A percentile compares a stretch with the other conserved stretches of the same genome.
These are phyloP conservation scores for Ptychoptera albimana DNA, from an alignment of 2,888 invertebrate species.

Conservation along the genomic window DNA sequence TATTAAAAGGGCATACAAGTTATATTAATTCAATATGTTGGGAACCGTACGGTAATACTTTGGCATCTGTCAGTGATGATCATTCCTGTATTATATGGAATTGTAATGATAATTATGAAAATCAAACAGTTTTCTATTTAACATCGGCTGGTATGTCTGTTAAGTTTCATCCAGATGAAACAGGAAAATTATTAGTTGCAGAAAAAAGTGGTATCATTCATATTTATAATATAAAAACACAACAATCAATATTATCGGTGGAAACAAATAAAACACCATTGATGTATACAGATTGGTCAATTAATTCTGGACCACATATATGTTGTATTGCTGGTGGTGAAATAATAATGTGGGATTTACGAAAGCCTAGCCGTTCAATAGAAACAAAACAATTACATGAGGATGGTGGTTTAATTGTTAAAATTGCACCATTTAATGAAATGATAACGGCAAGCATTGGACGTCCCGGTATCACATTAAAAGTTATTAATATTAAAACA, in stretches of 20 bases:
- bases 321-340: slow-evolving; percentile 50
- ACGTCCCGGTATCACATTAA: slow-evolving; percentile 45
- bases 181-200: slow-evolving; percentile 53
- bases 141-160: slow-evolving; percentile 50
- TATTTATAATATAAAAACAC: slow-evolving; percentile 52
- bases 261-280: slow-evolving; percentile 43
- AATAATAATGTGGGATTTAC: slow-evolving; percentile 49
- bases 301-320: slow-evolving; percentile 29
- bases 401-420: slow-evolving; percentile 43
- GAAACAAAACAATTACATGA: slow-evolving; percentile 42
- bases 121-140: slow-evolving; percentile 41
- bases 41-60: slow-evolving; percentile 47
- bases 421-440: slow-evolving; percentile 45
- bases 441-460: slow-evolving; percentile 49
- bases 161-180: slow-evolving; percentile 53
- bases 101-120: slow-evolving; percentile 32
- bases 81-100: slow-evolving; percentile 56
- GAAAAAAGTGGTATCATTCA: slow-evolving; percentile 59
- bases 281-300: slow-evolving; percentile 54
- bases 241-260: slow-evolving; percentile 47
- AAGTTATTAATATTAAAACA: slow-evolving; percentile 42
- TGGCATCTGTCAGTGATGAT: slow-evolving; percentile 66
- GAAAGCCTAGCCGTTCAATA: slow-evolving; percentile 44
- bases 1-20: slow-evolving; percentile 41
- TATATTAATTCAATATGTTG: slow-evolving; percentile 54